Evolutionary conservation across 1,140 invertebrate species (phyloP), one percentile per base, ranked within the genome.

Genomic region (Drosophila pallidifrons): DNA sequence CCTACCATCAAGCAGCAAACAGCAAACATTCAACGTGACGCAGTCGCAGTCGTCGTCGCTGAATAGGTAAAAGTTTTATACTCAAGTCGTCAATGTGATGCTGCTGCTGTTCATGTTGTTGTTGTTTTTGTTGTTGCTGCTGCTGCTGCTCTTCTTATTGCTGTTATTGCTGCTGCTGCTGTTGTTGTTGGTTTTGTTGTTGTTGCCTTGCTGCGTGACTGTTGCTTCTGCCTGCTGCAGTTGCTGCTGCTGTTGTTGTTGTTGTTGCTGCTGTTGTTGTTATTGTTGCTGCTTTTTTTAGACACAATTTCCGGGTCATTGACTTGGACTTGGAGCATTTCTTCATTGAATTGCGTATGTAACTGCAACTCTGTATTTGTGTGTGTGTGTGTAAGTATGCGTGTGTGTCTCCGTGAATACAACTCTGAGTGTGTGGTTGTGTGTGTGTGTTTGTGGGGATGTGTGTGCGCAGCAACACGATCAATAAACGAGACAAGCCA

Each of bases 261-360:
- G 63, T 16, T 46, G 61, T 28, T 69, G 28, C 10, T 66, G 67
- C 13, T 65, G 54, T 16, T 80, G 74, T 64, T 71, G 63, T 30
- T 80, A 59, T 70, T 91, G 87, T 78, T 82, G 71, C 77, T 87
- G 79, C 66, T 79, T 91, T 85, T 85, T 91, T 91, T 89, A 91
- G 88, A 91, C 88, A 91, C 88, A 91, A 82, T 91, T 91, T 91
- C 88, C 88, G 88, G 88, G 88, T 91, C 88, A 91, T 91, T 91
- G 88, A 91, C 88, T 89, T 89, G 77, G 63, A 91, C 88, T 82
- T 89, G 70, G 63, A 79, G 85, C 81, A 89, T 89, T 89, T 89
- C 83, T 91, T 87, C 89, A 91, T 91, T 91, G 89, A 91, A 88
- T 85, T 91, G 83, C 89, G 88, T 89, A 88, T 85, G 81, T 70